Evolutionary conservation across 92 coral and sea anemone genomes (phyloP), one percentile per base, ranked within the genome.

Genomic region (Siderastrea siderea): DNA sequence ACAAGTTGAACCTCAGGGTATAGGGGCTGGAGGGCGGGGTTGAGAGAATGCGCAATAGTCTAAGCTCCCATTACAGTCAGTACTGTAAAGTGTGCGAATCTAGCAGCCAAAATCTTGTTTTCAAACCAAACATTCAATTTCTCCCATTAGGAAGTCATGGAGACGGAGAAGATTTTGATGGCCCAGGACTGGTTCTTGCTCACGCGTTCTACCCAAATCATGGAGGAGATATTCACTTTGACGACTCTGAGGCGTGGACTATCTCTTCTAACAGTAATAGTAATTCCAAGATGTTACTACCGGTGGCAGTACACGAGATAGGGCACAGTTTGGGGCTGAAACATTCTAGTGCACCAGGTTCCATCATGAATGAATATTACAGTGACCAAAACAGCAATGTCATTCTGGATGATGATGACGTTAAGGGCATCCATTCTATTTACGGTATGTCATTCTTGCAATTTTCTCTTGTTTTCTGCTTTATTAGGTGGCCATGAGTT

Each of bases 201-300:
- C 98, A 96, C 79, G 96, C 96, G 16, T 88, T 57, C 76, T 92
- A 60, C 78, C 94, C 97, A 14, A 45, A 81, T 7, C 49, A 66
- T 26, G 89, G 91, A 17, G 96, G 98, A 4, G 93, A 89, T 73
- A 95, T 96, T 58, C 99, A 96, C 80, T 95, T 96, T 83, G 98
- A 96, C 47, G 96, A 87, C 47, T 94, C 55, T 13, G 99, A 95
- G 65, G 17, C 71, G 47, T 96, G 99, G 99, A 80, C 85, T 14
- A 46, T 10, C 48, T 47, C 73, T 3, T 53, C 71, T 10, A 71
- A 13, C 64, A 63, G 75, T 7, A 47, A 8, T 15, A 12, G 51
- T 1, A 49, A 75, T 14, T 73, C 84, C 47, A 75, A 26, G 52
- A 88, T 88, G 65, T 63, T 96, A 14, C 57, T 85, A 3, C 78